phyloP scores from a whole-genome alignment of 2,888 invertebrate genomes.

The Oconnorella tubifera region DNA sequence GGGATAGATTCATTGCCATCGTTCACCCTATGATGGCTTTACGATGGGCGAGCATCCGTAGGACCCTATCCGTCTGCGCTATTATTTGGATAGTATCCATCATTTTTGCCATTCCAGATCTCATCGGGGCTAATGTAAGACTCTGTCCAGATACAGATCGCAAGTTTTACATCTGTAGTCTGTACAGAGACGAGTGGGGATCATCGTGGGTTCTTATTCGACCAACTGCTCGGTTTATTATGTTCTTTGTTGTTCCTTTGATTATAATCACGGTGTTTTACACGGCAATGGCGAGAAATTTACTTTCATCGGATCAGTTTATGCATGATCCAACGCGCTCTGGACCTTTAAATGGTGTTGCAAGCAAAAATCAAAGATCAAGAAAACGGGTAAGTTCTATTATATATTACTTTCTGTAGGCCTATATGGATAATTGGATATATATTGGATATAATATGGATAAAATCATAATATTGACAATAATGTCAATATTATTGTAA shows the following conservation, averaged over 20 bases:
- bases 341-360: not conserved
- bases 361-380: not conserved
- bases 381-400: not conserved
- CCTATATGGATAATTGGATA: no score
- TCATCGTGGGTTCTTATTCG: conserved; percentile 37
- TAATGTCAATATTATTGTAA: not conserved
- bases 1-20: conserved; percentile 85
- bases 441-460: no score
- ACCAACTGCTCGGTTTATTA: conserved; percentile 60
- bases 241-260: conserved; percentile 81
- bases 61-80: conserved; percentile 41
- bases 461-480: not conserved
- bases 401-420: no score
- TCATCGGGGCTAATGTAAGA: conserved; percentile 20
- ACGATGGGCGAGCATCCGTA: conserved; percentile 60
- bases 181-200: conserved; percentile 36
- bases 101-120: conserved; percentile 65
- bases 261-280: conserved; percentile 80
- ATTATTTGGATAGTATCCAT: conserved; percentile 67
- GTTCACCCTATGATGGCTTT: conserved; percentile 83
- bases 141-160: not conserved
- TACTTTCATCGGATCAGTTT: conserved; percentile 59
- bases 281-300: conserved; percentile 74
- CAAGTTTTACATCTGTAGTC: conserved; percentile 31
- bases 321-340: not conserved